Conservation (phyloP, 2,888 invertebrate species). For the Leptogaster cylindrica region DNA sequence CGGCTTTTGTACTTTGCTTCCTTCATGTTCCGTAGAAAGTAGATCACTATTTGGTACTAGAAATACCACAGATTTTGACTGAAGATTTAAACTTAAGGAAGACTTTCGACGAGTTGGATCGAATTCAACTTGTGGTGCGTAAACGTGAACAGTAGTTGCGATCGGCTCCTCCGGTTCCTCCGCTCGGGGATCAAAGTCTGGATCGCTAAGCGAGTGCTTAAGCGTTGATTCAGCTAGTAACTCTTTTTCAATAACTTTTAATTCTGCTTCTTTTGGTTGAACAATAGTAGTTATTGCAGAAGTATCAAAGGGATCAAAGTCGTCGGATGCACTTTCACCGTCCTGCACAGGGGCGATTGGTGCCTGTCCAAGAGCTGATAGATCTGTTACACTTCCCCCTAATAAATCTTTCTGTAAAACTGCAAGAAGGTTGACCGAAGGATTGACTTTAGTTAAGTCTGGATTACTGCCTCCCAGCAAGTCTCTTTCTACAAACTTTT, state of each 20-base stretch:
- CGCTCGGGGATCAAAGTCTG: conserved; percentile 82
- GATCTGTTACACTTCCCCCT: conserved; percentile 78
- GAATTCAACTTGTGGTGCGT: conserved; percentile 48
- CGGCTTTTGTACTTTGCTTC: conserved; percentile 71
- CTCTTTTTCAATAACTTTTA: conserved; percentile 80
- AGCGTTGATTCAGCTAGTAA: conserved; percentile 67
- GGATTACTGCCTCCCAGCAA: conserved; percentile 63
- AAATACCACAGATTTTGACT: conserved; percentile 67
- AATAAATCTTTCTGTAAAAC: conserved; percentile 70
- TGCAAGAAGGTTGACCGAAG: conserved; percentile 63
- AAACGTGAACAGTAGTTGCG: conserved; percentile 43
- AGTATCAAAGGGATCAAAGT: conserved; percentile 87
- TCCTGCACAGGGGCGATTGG: conserved; percentile 69
- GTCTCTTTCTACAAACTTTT: conserved; percentile 67
- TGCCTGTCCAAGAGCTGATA: conserved; percentile 71
- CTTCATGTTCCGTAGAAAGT: conserved; percentile 67
- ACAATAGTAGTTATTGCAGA: conserved; percentile 75
- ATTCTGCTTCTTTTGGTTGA: conserved; percentile 78
- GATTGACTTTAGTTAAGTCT: conserved; percentile 44
- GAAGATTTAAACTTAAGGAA: conserved; percentile 68
- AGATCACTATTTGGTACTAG: conserved; percentile 68
- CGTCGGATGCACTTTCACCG: conserved; percentile 62
- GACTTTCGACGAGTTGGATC: conserved; percentile 65
- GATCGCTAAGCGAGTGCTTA: conserved; percentile 70
- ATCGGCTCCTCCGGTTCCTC: conserved; percentile 58